Evolutionary conservation across 2,797 vertebrate species (phyloP), one percentile per base, ranked within the genome.

Genomic region (Sphenodon punctatus): DNA sequence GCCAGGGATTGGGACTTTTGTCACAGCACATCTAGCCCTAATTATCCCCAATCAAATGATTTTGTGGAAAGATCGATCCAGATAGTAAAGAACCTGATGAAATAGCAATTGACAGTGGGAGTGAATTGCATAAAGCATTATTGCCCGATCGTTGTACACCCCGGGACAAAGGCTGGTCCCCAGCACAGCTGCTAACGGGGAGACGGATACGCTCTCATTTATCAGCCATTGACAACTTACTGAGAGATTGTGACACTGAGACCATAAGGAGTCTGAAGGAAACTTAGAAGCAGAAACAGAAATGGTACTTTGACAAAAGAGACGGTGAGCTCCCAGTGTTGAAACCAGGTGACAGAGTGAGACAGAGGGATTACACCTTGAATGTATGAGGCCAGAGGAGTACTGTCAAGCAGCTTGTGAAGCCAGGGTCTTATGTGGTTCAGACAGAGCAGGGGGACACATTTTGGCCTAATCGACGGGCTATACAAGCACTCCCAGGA

Each of bases 101-200:
- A 45, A 75, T 75, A 34, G 32, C 68, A 27, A 60, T 41, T 25
- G 61, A 86, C 25, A 59, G n/a, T 69, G 38, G 32, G 49, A 30
- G 15, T 15, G 72, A 82, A 53, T 86, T 80, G 63, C 6, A 63
- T 82, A 74, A 20, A 41, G 45, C 32, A 78, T 80, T 39, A 30
- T 79, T 89, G 2, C 63, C 61, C 6, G 86, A 90, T 48, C 13
- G 36, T 69, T 79, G 53, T 53, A 67, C 49, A 13, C 76, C 46
- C 17, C 66, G 86, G 7, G 60, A 87, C n/a, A 82, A 51, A 80
- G 82, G 66, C 38, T 19, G 82, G 23, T 85, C 67, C 27, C 55
- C 63, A 68, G 53, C 67, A 23, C 38, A 53, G 43, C 64, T 86
- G 13, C 63, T 89, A 34, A 79, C 84, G 67, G 73, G 67, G 81